These are phyloP conservation scores for Ranitomeya variabilis DNA, from an alignment of 2,113 vertebrate species.

Conservation along the genomic window DNA sequence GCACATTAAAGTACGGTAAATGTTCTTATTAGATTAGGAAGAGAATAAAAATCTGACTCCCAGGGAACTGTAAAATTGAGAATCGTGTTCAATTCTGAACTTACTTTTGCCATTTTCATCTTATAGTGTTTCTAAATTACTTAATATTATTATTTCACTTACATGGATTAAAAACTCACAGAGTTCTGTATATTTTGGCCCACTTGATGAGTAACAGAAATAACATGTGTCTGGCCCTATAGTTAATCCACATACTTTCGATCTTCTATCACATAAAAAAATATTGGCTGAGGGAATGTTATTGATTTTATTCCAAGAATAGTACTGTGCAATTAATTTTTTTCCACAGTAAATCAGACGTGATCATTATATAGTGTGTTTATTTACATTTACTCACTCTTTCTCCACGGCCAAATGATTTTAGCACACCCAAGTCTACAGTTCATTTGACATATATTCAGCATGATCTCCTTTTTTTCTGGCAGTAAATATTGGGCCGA, in stretches of 20 bases:
- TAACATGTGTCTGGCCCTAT: neutral
- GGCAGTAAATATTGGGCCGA: neutral
- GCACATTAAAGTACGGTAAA: too few species aligned
- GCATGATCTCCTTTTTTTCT: neutral
- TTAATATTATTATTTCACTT: neutral
- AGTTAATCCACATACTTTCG: neutral
- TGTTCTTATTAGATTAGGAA: too few species aligned
- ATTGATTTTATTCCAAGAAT: neutral
- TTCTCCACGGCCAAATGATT: neutral
- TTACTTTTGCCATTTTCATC: neutral
- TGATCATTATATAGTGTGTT: neutral
- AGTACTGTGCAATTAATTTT: neutral
- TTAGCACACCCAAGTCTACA: neutral
- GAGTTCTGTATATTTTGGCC: neutral
- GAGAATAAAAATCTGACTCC: too few species aligned
- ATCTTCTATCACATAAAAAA: neutral
- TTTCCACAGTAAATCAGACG: neutral
- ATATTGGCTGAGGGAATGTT: neutral
- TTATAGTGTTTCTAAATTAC: neutral
- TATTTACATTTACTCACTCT: neutral
- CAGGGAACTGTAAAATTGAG: too few species aligned
- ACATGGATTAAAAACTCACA: neutral
- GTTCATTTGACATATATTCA: neutral
- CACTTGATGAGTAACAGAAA: neutral
- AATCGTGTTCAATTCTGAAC: too few species aligned